Conservation (phyloP, 1,140 invertebrate genomes). For the Heliconius congener region DNA sequence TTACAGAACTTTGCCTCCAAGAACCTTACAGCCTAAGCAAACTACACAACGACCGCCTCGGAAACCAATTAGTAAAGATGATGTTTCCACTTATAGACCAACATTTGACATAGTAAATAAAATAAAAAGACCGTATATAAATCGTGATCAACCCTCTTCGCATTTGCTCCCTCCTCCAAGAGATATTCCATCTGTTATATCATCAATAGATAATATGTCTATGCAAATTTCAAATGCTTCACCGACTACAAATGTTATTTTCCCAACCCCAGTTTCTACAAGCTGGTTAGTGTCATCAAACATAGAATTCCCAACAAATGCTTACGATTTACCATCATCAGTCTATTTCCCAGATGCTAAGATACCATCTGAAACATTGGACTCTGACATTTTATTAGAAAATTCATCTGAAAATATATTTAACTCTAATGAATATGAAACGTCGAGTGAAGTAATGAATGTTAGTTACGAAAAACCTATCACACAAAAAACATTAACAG, state of each 20-base stretch:
- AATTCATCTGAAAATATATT: slow-evolving; percentile 51
- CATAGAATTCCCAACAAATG: slow-evolving; percentile 66
- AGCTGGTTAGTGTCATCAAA: slow-evolving; percentile 73
- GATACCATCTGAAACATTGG: slow-evolving; percentile 42
- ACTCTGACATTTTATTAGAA: slow-evolving; percentile 47
- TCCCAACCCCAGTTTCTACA: slow-evolving; percentile 69
- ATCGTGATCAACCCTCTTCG: slow-evolving; percentile 67
- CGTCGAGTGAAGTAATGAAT: slow-evolving; percentile 41
- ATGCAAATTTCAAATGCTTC: slow-evolving; percentile 42
- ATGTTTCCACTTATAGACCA: slow-evolving; percentile 76
- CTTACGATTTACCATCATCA: slow-evolving; percentile 45
- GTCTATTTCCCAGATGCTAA: slow-evolving; percentile 53
- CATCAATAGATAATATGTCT: slow-evolving; percentile 36
- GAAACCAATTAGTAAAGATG: slow-evolving; percentile 64
- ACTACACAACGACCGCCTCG: slow-evolving; percentile 60
- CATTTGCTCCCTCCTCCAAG: slow-evolving; percentile 67
- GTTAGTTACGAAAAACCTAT: slow-evolving; percentile 46
- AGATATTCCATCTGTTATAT: slow-evolving; percentile 54
- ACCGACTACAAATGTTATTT: slow-evolving; percentile 55
- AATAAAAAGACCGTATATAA: slow-evolving; percentile 63
- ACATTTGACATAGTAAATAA: slow-evolving; percentile 68
- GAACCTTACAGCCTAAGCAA: slow-evolving; percentile 61
- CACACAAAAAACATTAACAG: slow-evolving; percentile 37
- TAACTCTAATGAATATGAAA: slow-evolving; percentile 54
- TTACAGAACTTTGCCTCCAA: slow-evolving; percentile 64